phyloP scores from a whole-genome alignment of 2,888 invertebrate species.

The Elmis aenea region DNA sequence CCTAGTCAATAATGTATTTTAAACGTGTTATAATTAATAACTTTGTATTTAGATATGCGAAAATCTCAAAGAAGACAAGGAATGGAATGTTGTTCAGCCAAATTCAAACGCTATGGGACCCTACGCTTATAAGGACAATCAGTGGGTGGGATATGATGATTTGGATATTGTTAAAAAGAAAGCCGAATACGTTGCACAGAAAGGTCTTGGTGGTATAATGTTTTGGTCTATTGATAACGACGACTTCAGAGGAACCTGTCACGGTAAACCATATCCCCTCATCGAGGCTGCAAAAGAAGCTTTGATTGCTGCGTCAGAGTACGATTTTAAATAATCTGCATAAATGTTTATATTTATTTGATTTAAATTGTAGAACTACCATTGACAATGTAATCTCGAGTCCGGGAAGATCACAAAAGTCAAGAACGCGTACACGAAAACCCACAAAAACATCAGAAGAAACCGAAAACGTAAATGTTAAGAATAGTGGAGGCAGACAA shows the following conservation, averaged over 20 bases:
- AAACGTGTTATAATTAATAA: too few species aligned
- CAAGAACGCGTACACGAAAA: slow-evolving; percentile 31
- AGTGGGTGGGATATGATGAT: slow-evolving; percentile 94
- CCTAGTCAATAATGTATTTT: too few species aligned
- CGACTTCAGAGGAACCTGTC: slow-evolving; percentile 88
- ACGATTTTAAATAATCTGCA: slow-evolving; percentile 1
- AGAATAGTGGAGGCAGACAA: slow-evolving; percentile 29
- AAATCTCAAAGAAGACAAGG: slow-evolving; percentile 64
- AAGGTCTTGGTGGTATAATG: slow-evolving; percentile 85
- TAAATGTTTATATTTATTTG: slow-evolving; percentile 4
- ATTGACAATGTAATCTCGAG: slow-evolving; percentile 42
- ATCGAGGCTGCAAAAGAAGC: slow-evolving; percentile 88
- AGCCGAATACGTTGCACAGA: slow-evolving; percentile 78
- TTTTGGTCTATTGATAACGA: slow-evolving; percentile 94
- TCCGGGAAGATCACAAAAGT: slow-evolving; percentile 36
- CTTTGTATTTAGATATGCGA: slow-evolving; percentile 74
- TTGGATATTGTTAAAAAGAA: slow-evolving; percentile 76
- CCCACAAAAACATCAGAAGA: slow-evolving; percentile 26
- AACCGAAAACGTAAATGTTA: slow-evolving; percentile 8
- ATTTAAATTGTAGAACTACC: slow-evolving; percentile 31
- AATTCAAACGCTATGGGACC: slow-evolving; percentile 83
- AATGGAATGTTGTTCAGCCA: slow-evolving; percentile 80
- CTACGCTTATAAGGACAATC: slow-evolving; percentile 79
- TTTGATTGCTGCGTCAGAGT: slow-evolving; percentile 51
- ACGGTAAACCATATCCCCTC: slow-evolving; percentile 79